These are phyloP conservation scores for Tetropium fuscum DNA, from an alignment of 2,888 invertebrate species.

Conservation along the genomic window DNA sequence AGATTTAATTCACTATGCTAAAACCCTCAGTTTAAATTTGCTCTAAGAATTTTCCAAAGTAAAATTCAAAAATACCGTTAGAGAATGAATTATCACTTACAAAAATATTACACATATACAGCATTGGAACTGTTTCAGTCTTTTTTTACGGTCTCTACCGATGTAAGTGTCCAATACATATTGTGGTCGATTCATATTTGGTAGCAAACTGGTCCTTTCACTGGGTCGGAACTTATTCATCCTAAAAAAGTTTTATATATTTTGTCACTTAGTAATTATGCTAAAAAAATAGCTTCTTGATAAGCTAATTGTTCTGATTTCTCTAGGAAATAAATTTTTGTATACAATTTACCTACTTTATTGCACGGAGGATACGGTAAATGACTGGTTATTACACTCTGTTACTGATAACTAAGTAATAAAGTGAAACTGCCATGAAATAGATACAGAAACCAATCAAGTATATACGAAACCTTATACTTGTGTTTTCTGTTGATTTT, in stretches of 20 bases:
- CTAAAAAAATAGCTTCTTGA: background rate
- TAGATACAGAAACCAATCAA: constrained; percentile 57
- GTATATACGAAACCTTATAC: constrained; percentile 53
- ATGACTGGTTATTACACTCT: too few relatives aligned
- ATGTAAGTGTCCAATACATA: constrained; percentile 69
- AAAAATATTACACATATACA: constrained; percentile 76
- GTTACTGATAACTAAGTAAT: background rate
- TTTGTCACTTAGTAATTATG: too few relatives aligned
- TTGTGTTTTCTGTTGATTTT: too few relatives aligned
- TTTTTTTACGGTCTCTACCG: constrained; percentile 66
- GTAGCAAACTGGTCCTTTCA: constrained; percentile 69
- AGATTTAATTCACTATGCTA: too few relatives aligned
- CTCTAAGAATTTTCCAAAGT: background rate
- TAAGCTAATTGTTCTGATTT: too few relatives aligned
- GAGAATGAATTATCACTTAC: constrained; percentile 77
- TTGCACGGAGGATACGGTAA: background rate
- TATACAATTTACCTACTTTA: constrained; percentile 1
- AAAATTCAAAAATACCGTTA: background rate
- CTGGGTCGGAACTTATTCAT: too few relatives aligned
- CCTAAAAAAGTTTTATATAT: too few relatives aligned
- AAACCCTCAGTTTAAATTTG: background rate
- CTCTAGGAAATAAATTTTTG: too few relatives aligned
- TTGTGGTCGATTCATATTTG: constrained; percentile 62
- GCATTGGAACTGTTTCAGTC: constrained; percentile 75
- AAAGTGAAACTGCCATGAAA: constrained; percentile 41